Percentiles rank a stretch among this genome's conserved stretches.
phyloP scores from a whole-genome alignment of 2,888 invertebrate species.

The Yponomeuta evonymella region DNA sequence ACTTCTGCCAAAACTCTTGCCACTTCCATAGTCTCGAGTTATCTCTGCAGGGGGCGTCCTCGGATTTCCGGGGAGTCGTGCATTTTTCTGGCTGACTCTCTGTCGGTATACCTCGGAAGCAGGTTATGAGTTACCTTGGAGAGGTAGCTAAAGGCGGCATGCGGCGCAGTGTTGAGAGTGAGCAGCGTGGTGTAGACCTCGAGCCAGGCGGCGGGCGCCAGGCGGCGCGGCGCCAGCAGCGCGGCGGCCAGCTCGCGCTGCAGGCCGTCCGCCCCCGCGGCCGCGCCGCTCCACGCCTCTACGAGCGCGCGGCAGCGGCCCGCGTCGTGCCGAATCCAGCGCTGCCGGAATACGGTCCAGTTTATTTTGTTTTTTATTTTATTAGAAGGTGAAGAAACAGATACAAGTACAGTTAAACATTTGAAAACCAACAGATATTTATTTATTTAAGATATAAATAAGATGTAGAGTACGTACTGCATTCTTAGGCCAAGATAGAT shows the following conservation, averaged over 20 bases:
- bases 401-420: too few relatives aligned
- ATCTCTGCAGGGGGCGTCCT: too few relatives aligned
- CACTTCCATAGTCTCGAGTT: too few relatives aligned
- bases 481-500: too few relatives aligned
- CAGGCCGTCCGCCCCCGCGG: slow-evolving; percentile 8
- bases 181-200: slow-evolving; percentile 42
- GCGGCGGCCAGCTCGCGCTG: slow-evolving; percentile 41
- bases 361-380: not conserved
- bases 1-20: too few relatives aligned
- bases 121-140: slow-evolving; percentile 41
- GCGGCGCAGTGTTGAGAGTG: slow-evolving; percentile 28
- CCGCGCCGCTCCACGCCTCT: slow-evolving; percentile 30
- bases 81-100: too few relatives aligned
- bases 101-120: not conserved
- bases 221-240: slow-evolving; percentile 38
- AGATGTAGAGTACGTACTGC: too few relatives aligned
- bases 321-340: slow-evolving; percentile 43
- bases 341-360: slow-evolving; percentile 29
- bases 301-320: slow-evolving; percentile 32
- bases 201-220: slow-evolving; percentile 32
- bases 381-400: too few relatives aligned
- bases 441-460: too few relatives aligned
- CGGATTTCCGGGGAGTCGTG: too few relatives aligned
- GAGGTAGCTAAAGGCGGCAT: slow-evolving; percentile 50
- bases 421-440: too few relatives aligned